Base-by-base conservation (phyloP, 23 tunicate species). In the Corella eumyota region DNA sequence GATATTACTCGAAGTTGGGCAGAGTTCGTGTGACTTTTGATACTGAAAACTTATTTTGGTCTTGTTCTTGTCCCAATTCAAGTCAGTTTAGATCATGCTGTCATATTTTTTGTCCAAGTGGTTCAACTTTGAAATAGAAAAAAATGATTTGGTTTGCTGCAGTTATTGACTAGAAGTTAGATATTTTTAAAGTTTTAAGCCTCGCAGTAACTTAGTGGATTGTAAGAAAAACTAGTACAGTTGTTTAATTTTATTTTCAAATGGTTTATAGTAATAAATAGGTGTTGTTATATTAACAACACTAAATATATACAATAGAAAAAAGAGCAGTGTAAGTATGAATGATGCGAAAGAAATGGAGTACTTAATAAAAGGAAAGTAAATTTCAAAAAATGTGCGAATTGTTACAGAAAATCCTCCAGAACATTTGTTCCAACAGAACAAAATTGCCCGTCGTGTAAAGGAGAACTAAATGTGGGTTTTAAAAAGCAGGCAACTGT, bases 11-110 rank as follows among this genome's bases (percentile, higher is more conserved):
- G 1, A 23, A 30, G 34, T 34, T 60, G 19, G 2, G 34, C n/a
- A 60, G 65, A 31, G 44, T 60, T 3, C 44, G 65, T 5, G 65
- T 60, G 4, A 60, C 45, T 3, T 60, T 60, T 31, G 65, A 60
- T 6, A 31, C 65, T 2, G 65, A 60, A 60, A 26, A 19, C 9
- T 45, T 45, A 30, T 32, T 2, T 60, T 60, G 65, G 65, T 60
- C 65, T 15, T 60, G 65, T 34, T 1, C 33, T 32, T 60, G 65
- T 6, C 65, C 65, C 19, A 2, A 13, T 32, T 60, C 65, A 2
- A 26, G 65, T 1, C 23, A 32, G 2, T 32, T 13, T 32, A 60
- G 34, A 2, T 32, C 45, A 25, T 60, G 65, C 45, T 15, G 19
- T 2, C 65, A 60, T 60, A 46, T 32, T 5, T 2, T 32, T 15